Percentiles rank a stretch among this genome's conserved stretches.
Evolutionary conservation across 2,113 vertebrate species (phyloP).

Genomic region (Eulemur macaco): DNA sequence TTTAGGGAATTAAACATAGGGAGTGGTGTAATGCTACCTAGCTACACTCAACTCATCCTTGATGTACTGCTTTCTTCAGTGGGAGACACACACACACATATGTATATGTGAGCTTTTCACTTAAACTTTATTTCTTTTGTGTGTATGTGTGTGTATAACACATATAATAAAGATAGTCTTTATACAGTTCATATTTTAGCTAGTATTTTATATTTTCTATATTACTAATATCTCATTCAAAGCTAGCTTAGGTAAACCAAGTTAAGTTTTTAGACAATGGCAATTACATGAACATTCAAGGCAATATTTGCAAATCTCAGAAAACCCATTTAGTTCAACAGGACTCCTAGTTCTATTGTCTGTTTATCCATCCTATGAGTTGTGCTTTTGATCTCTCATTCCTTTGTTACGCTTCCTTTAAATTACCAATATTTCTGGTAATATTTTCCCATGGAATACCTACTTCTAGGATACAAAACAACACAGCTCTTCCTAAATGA

Average conservation of each 20-base stretch:
- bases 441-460: not conserved
- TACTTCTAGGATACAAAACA: not conserved
- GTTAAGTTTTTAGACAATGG: not conserved
- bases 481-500: not conserved
- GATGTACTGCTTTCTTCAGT: not conserved
- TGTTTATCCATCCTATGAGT: not conserved
- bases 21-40: not conserved
- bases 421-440: not conserved
- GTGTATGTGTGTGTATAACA: not conserved
- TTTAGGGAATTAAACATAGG: not conserved
- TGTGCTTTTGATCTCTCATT: not conserved
- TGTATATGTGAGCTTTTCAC: not conserved
- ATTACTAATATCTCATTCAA: not conserved
- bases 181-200: not conserved
- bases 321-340: not conserved
- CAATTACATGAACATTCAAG: not conserved
- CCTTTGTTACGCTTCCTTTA: not conserved
- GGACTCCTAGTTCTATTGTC: not conserved
- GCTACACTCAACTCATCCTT: not conserved
- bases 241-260: not conserved
- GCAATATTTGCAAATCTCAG: not conserved
- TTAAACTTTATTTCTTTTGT: not conserved
- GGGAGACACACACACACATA: not conserved
- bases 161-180: not conserved
- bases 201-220: not conserved